phyloP scores from a whole-genome alignment of 2,888 invertebrate genomes.

The Drosophila robusta region DNA sequence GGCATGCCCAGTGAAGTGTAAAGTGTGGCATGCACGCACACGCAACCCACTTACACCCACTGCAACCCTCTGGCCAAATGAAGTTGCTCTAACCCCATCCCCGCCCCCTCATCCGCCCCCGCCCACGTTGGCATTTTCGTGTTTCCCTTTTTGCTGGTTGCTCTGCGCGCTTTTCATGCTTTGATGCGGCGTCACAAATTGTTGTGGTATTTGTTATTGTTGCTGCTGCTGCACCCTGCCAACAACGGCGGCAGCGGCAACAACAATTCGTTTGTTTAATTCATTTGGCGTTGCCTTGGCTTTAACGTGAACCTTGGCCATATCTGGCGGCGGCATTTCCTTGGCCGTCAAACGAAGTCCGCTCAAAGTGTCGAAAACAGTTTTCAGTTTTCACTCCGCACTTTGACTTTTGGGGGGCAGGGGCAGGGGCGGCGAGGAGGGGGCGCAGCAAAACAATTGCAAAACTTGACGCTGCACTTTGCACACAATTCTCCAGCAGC shows the following conservation, averaged over 20 bases:
- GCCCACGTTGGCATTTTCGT: slow-evolving; percentile 47
- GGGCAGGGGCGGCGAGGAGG: neutral
- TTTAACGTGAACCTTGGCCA: slow-evolving; percentile 50
- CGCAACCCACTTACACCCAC: neutral
- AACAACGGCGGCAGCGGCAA: slow-evolving; percentile 27
- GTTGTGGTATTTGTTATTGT: slow-evolving; percentile 76
- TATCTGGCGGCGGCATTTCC: slow-evolving; percentile 62
- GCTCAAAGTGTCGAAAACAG: slow-evolving; percentile 76
- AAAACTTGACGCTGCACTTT: slow-evolving; percentile 62
- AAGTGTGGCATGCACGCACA: slow-evolving; percentile 62
- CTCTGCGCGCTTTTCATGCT: slow-evolving; percentile 75
- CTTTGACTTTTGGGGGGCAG: neutral
- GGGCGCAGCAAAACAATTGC: slow-evolving; percentile 35
- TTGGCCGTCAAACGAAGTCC: slow-evolving; percentile 64
- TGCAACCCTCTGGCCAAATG: slow-evolving; percentile 46
- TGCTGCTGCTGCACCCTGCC: slow-evolving; percentile 36
- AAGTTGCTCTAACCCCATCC: slow-evolving; percentile 55
- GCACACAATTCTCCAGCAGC: slow-evolving; percentile 45
- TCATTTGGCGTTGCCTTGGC: slow-evolving; percentile 55
- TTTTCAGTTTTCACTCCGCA: slow-evolving; percentile 49
- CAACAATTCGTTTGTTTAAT: slow-evolving; percentile 46
- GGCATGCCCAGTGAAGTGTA: slow-evolving; percentile 78
- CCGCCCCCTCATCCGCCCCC: neutral
- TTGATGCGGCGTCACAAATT: slow-evolving; percentile 82
- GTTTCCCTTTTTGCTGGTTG: slow-evolving; percentile 66